Evolutionary conservation across 92 coral and sea anemone species (phyloP), one percentile per base, ranked within the genome.

Genomic region (Epizoanthus scotinus): DNA sequence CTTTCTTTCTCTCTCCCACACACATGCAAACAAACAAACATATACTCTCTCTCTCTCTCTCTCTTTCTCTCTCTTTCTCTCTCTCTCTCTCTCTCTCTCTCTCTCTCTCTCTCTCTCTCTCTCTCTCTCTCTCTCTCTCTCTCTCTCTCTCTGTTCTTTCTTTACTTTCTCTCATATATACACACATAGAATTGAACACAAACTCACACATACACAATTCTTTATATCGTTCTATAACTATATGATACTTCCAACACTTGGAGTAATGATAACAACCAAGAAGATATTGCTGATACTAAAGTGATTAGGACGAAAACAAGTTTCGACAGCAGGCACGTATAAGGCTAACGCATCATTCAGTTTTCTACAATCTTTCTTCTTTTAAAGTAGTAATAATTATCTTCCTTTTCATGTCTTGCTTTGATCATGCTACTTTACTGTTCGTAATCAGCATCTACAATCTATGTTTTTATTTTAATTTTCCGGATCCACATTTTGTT

Each of bases 251-350:
- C 8, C 78, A 53, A 54, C 47, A 54, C 50, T 44, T 44, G 6
- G 14, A 44, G 8, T 10, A 44, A 44, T 44, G 12, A 44, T 44
- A 44, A 44, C 10, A 38, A 29, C 15, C 29, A 72, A 63, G 56
- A 49, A 72, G 20, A 55, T 72, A 72, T 55, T 55, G 78, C 49
- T 22, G 3, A 54, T 52, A 13, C 52, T 27, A 52, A 40, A 52
- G 27, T 20, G 5, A 25, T 22, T 44, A 49, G n/a, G 53, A 71
- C 19, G 26, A 52, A 27, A 34, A 27, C 42, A 14, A 6, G 6
- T 15, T 27, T 63, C 25, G 29, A 2, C 5, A 22, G 15, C 65
- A 60, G 20, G 18, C 53, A 55, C 25, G 27, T 44, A 27, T 12
- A 18, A 18, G 55, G 2, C 0, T 19, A 21, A 14, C n/a, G 19